Evolutionary conservation across 2,113 vertebrate genomes (phyloP).

Genomic region (Alexandromys fortis): DNA sequence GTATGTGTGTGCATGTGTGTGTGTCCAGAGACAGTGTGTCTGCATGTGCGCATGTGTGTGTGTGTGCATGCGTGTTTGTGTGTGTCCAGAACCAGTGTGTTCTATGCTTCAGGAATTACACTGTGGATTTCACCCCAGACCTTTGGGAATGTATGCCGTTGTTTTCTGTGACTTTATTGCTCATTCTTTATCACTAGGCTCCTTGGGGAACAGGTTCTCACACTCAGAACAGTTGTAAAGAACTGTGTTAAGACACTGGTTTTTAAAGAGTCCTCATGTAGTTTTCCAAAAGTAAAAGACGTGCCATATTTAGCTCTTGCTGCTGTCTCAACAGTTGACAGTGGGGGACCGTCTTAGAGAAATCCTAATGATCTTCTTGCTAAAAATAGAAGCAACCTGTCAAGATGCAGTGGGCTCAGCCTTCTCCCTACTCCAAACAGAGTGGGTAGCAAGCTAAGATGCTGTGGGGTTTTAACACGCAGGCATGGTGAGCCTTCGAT

Average conservation of each 20-base stretch:
- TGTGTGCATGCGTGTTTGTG: neutral
- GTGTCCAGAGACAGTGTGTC: too few species aligned
- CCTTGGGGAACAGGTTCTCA: neutral
- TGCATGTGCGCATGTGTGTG: neutral
- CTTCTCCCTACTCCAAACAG: neutral
- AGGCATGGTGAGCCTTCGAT: neutral
- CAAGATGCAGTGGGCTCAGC: neutral
- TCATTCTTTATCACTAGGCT: neutral
- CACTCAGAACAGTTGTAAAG: neutral
- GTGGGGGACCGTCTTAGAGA: neutral
- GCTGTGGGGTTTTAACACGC: neutral
- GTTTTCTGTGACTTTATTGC: neutral
- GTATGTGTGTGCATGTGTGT: too few species aligned
- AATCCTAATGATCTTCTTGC: neutral
- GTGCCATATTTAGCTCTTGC: neutral
- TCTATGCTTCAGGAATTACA: neutral
- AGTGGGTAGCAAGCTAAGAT: neutral
- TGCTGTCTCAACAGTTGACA: neutral
- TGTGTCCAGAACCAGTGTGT: neutral
- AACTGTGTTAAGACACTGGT: neutral
- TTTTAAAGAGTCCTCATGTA: neutral
- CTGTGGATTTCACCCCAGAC: neutral
- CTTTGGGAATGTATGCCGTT: rapidly evolving
- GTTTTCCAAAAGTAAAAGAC: neutral
- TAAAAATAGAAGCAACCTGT: slow-evolving; percentile 49